These are phyloP conservation scores for Sycophaga agraensis DNA, from an alignment of 1,140 invertebrate genomes.

Conservation along the genomic window DNA sequence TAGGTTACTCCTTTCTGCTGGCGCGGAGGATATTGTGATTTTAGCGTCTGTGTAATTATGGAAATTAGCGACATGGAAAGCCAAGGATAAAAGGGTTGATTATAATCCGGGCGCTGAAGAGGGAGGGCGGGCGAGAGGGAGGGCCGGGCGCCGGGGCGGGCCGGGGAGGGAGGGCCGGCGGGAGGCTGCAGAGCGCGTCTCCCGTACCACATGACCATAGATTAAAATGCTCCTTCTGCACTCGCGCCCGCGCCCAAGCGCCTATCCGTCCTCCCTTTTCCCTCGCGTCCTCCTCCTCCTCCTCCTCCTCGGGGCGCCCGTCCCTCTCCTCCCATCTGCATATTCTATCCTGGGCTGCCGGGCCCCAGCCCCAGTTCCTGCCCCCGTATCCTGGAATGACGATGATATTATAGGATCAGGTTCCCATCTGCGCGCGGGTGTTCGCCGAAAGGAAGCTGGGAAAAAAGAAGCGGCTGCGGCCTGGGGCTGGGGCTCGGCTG, in stretches of 20 bases:
- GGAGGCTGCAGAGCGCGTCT: constrained; percentile 33
- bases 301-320: background rate
- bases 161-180: background rate
- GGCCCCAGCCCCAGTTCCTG: no score
- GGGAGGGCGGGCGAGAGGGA: constrained; percentile 32
- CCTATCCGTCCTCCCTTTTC: constrained; percentile 46
- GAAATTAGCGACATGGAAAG: constrained; percentile 62
- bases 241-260: no score
- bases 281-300: constrained; percentile 43
- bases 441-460: constrained; percentile 16
- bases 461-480: background rate
- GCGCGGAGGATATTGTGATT: constrained; percentile 59
- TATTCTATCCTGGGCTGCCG: constrained; percentile 38
- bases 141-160: constrained; percentile 18
- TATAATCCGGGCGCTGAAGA: constrained; percentile 52
- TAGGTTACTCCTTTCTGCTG: constrained; percentile 55
- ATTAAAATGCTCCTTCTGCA: constrained; percentile 58
- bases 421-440: constrained; percentile 12
- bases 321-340: constrained; percentile 33
- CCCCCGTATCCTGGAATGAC: constrained; percentile 32
- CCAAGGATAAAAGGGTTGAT: constrained; percentile 62
- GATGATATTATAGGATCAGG: constrained; percentile 32
- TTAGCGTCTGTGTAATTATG: constrained; percentile 62
- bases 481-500: no score
- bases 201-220: constrained; percentile 53